Evolutionary conservation across 1,140 invertebrate genomes (phyloP).

Genomic region (Drosophila pseudoobscura): DNA sequence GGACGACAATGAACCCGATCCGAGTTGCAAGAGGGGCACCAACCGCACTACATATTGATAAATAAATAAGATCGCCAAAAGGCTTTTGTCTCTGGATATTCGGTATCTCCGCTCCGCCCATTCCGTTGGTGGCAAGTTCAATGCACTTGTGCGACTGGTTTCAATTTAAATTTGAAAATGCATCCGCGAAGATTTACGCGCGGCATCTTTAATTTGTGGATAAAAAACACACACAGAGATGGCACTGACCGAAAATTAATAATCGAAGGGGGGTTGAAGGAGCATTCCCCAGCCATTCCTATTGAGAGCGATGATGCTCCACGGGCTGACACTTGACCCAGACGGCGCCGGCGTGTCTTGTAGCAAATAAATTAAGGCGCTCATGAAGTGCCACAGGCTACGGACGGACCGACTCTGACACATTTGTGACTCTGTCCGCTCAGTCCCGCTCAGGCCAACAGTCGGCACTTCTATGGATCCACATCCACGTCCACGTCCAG

Average conservation of each 20-base stretch:
- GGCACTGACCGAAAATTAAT: constrained; percentile 58
- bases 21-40: background rate
- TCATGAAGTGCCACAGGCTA: constrained; percentile 55
- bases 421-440: constrained; percentile 21
- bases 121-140: constrained; percentile 50
- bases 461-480: constrained; percentile 50
- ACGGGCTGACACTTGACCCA: constrained; percentile 69
- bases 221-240: constrained; percentile 15
- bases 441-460: background rate
- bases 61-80: constrained; percentile 77
- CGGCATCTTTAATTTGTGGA: constrained; percentile 22
- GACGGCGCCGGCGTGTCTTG: constrained; percentile 67
- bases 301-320: constrained; percentile 1
- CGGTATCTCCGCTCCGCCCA: constrained; percentile 18
- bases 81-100: constrained; percentile 69
- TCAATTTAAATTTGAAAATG: constrained; percentile 74
- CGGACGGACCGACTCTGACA: constrained; percentile 27
- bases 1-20: constrained; percentile 70
- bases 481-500: constrained; percentile 14
- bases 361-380: constrained; percentile 73
- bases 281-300: constrained; percentile 39
- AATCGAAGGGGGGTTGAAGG: constrained; percentile 31
- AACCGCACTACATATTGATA: constrained; percentile 73
- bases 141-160: constrained; percentile 73
- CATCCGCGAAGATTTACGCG: constrained; percentile 56